Percentiles rank a stretch among this genome's conserved stretches.
Evolutionary conservation across 2,797 vertebrate genomes (phyloP).

Genomic region (Chrysocyon brachyurus): DNA sequence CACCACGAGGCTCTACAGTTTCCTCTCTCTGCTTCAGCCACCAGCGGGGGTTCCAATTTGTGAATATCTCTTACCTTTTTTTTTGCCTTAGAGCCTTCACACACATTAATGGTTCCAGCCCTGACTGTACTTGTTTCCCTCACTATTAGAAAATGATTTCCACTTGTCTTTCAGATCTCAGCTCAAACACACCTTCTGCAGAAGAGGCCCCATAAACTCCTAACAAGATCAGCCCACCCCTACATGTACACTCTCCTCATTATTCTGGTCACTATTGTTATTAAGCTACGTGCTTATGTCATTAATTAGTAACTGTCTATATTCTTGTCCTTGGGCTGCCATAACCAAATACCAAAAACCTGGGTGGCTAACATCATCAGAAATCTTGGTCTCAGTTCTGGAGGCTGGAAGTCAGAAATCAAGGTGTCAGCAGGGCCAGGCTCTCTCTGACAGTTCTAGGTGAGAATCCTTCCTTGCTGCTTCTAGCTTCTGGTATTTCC

Average conservation of each 20-base stretch:
- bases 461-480: background rate
- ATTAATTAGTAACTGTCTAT: background rate
- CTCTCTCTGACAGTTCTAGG: background rate
- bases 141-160: background rate
- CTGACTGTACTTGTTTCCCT: background rate
- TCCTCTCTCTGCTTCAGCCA: background rate
- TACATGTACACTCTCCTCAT: too few species aligned
- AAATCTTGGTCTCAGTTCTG: background rate
- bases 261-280: background rate
- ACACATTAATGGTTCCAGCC: background rate
- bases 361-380: background rate
- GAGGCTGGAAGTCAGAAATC: background rate
- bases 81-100: background rate
- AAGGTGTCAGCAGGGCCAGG: background rate
- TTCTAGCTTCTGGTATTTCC: background rate
- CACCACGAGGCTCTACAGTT: background rate
- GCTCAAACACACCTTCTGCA: background rate
- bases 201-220: background rate
- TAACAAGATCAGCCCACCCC: background rate
- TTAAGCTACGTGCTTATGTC: background rate
- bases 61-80: background rate
- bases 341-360: background rate
- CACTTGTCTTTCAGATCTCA: background rate
- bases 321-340: background rate
- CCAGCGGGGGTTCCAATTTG: background rate